Base-by-base conservation (phyloP, 2,888 invertebrate species). In the Stramonita haemastoma region DNA sequence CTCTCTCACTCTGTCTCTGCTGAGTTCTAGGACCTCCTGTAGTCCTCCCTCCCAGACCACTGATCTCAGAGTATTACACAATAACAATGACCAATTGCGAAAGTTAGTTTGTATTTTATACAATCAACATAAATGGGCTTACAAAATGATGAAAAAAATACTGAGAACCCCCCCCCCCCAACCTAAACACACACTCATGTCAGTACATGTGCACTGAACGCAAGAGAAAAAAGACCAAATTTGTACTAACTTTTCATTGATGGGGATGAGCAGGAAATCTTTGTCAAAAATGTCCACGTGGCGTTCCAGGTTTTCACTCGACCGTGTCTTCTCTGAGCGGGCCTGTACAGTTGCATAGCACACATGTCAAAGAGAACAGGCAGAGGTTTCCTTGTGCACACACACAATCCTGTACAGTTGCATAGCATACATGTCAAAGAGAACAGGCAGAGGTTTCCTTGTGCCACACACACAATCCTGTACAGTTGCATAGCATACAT, bases 241-340 rank as follows among this genome's bases (percentile, higher is more conserved):
- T 13, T 34, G 8, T 34, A 96, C 96, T 96, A 95, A 98, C 97
- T 98, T 98, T 96, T 99, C 99, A 96, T 99, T 99, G 89, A 99
- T 99, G 92, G 99, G 99, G 95, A 99, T 98, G 92, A 99, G 97
- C 91, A 99, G 97, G 96, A 98, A 99, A 96, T 99, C 99, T 97
- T 99, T 99, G 86, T 98, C 97, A 96, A 99, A 99, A 88, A 99
- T 97, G 96, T 99, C 98, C 0, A 99, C 98, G 96, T 98, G 97
- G 95, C 99, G 98, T 0, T 99, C 99, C 99, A 99, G 36, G 98
- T 98, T 95, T 98, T 98, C 0, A 99, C 99, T 91, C 98, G 97
- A 0, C 97, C 97, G 95, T 99, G 99, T 73, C 99, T 97, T 95
- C 98, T 98, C 85, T 94, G 94, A 56, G 93, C 92, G 56, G 93